Evolutionary conservation across 2,888 invertebrate genomes (phyloP), one percentile per base, ranked within the genome.

Genomic region (Protodeltote pygarga): DNA sequence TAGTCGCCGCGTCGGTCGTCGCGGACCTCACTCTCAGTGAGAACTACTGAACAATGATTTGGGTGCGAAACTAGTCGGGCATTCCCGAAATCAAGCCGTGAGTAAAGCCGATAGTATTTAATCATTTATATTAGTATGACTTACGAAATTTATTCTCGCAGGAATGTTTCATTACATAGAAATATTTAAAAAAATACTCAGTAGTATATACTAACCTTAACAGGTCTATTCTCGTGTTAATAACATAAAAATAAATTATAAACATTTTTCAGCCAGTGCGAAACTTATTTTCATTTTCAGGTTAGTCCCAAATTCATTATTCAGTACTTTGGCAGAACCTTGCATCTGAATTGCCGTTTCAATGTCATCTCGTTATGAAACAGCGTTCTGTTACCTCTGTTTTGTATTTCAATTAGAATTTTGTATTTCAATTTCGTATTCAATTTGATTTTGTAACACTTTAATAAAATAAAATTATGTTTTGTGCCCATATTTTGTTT

Each of bases 271-370:
- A n/a, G n/a, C n/a, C n/a, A n/a, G n/a, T n/a, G n/a, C n/a, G n/a
- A n/a, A n/a, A 47, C 62, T 37, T 58, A 27, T 44, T 45, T 23
- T 48, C 48, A 65, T 64, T 63, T 62, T 52, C 55, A 61, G n/a
- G n/a, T n/a, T 64, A 38, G 24, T 11, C 17, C 39, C 19, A 46
- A 67, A 55, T 57, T 63, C 49, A 68, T 65, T 68, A 68, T 65
- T 68, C 59, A 65, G 46, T 51, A 49, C 28, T 49, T 37, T 31
- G 35, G 28, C 21, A 53, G 23, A 48, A 50, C 39, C 33, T 20
- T 51, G 68, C 54, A 67, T 47, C 23, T 28, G 45, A 55, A 62
- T 49, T 48, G 47, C 45, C 38, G 50, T 46, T 46, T 61, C 47
- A 39, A 39, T 35, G 37, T 49, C 35, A 45, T 55, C 53, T 60